Evolutionary conservation across 2,888 invertebrate genomes (phyloP), one percentile per base, ranked within the genome.

Genomic region (Dasysyrphus tricinctus): DNA sequence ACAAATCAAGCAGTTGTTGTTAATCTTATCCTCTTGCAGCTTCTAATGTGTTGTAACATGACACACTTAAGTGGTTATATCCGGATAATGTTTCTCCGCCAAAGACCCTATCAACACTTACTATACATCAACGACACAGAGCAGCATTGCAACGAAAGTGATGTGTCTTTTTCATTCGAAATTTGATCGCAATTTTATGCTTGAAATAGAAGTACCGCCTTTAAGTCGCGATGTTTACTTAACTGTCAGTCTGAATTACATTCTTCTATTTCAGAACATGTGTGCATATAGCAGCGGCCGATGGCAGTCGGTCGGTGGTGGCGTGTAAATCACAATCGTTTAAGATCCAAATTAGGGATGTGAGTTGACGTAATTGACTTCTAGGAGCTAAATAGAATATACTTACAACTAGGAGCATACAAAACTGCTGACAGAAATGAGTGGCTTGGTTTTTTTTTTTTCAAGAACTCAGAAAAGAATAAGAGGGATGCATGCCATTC

Each of bases 171-270:
- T 14, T 56, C 74, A 76, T 87, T 87, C 90, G 92, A 91, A 92
- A 92, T 92, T 89, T 88, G 91, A 92, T 90, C 90, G 89, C 87
- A 83, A 90, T 91, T 91, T 92, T 89, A 91, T 91, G 91, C 90
- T 88, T 90, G 90, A 90, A 89, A 89, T 90, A 89, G 88, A 90
- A 32, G 56, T 34, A 57, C 75, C 57, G 39, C 74, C 81, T 69
- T 42, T 54, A 49, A 51, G 70, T 61, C 32, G 19, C 67, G 51
- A 69, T 72, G 80, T 67, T 49, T 63, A 69, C 78, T 82, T 72
- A 75, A 74, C 57, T 86, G 86, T 86, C 82, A 78, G 70, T 72
- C 70, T 78, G 57, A 82, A 86, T 78, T 86, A 86, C 82, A 63
- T 74, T 47, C 61, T 56, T 75, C 59, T 67, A 59, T 82, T 82